Conservation (phyloP, 1,140 invertebrate species). For the Rhyacophila brunnea region DNA sequence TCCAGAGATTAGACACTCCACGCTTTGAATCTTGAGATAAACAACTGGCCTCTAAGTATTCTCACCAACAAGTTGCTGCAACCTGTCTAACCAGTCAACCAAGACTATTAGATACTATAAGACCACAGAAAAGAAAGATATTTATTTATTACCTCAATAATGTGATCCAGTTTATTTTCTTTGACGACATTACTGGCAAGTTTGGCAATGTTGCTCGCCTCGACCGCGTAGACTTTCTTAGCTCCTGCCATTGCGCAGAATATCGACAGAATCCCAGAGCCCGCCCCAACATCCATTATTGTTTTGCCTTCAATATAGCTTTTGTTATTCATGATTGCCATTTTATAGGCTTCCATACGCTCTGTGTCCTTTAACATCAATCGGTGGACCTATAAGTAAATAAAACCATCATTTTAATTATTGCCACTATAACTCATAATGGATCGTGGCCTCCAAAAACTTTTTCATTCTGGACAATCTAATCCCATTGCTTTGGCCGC, state of each 20-base stretch:
- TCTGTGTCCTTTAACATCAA: constrained; percentile 79
- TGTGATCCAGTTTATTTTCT: constrained; percentile 61
- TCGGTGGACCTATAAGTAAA: constrained; percentile 64
- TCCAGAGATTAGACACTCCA: too few relatives aligned
- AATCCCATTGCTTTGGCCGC: too few relatives aligned
- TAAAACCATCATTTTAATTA: too few relatives aligned
- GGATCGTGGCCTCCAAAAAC: too few relatives aligned
- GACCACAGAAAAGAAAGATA: too few relatives aligned
- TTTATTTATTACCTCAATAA: constrained; percentile 60
- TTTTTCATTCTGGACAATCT: too few relatives aligned
- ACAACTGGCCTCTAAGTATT: too few relatives aligned
- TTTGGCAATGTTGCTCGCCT: constrained; percentile 87
- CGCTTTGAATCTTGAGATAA: too few relatives aligned
- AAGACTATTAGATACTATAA: too few relatives aligned
- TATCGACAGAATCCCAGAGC: constrained; percentile 94
- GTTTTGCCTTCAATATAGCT: constrained; percentile 67
- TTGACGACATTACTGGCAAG: constrained; percentile 83
- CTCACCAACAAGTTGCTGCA: too few relatives aligned
- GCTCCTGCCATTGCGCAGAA: constrained; percentile 95
- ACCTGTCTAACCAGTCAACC: too few relatives aligned
- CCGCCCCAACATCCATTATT: constrained; percentile 95
- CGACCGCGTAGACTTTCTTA: constrained; percentile 87
- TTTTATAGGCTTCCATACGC: constrained; percentile 78
- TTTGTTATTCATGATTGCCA: constrained; percentile 77
- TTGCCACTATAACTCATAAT: too few relatives aligned